These are phyloP conservation scores for Protodeltote pygarga DNA, from an alignment of 2,888 invertebrate species.

Conservation along the genomic window DNA sequence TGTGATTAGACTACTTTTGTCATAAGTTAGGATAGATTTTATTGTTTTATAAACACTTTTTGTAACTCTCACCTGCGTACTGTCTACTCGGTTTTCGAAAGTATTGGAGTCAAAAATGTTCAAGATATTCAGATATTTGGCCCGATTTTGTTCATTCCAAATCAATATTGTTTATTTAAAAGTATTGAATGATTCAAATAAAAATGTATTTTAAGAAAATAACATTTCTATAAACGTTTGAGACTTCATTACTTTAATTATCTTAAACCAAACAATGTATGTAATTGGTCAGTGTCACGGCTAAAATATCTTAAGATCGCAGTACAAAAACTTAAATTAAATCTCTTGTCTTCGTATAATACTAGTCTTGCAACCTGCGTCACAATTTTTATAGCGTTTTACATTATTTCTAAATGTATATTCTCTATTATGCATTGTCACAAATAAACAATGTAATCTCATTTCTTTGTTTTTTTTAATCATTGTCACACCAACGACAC, in stretches of 20 bases:
- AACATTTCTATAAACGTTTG: slow-evolving; percentile 2
- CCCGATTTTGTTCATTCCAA: no score
- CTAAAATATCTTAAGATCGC: slow-evolving; percentile 39
- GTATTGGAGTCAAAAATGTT: slow-evolving; percentile 23
- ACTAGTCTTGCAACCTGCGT: slow-evolving; percentile 70
- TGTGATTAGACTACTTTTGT: slow-evolving; percentile 41
- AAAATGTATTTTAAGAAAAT: no score
- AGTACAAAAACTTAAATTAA: slow-evolving; percentile 53
- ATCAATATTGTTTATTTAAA: no score
- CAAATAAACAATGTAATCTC: slow-evolving; percentile 84
- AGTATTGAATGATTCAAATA: no score
- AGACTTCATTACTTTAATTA: slow-evolving; percentile 10
- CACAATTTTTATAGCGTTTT: slow-evolving; percentile 72
- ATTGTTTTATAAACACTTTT: slow-evolving; percentile 47
- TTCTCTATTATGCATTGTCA: slow-evolving; percentile 83
- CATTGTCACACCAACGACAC: neutral
- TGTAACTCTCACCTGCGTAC: slow-evolving; percentile 36
- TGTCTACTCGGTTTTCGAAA: slow-evolving; percentile 29
- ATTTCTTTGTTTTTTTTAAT: slow-evolving; percentile 51
- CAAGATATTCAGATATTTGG: no score
- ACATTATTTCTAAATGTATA: slow-evolving; percentile 70
- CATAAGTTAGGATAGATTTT: slow-evolving; percentile 38
- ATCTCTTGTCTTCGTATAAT: slow-evolving; percentile 38
- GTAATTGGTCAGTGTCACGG: slow-evolving; percentile 42
- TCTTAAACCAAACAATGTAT: slow-evolving; percentile 22